Percentiles rank a stretch among this genome's conserved stretches.
These are phyloP conservation scores for Cottus gobio DNA, from an alignment of 2,113 vertebrate species.

Conservation along the genomic window DNA sequence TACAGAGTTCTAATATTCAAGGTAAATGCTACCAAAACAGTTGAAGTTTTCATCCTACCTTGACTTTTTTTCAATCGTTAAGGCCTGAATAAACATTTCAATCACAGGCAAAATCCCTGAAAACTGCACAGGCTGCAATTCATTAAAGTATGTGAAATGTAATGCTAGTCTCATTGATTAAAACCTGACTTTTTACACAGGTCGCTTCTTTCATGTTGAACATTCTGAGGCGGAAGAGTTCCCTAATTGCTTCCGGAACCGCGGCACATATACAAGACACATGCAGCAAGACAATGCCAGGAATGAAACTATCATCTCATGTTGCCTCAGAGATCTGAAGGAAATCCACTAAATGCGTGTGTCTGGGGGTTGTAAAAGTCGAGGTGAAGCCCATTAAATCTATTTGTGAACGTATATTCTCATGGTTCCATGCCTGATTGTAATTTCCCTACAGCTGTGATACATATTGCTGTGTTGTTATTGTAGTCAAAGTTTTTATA, in stretches of 20 bases:
- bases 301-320: not conserved
- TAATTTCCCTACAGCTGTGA: conserved; percentile 29
- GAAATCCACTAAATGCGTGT: not conserved
- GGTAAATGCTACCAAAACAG: not conserved
- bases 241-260: conserved; percentile 32
- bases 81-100: not conserved
- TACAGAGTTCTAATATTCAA: not conserved
- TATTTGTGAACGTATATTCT: conserved; percentile 15
- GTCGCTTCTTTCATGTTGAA: not conserved
- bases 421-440: not conserved
- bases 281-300: not conserved
- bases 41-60: not conserved
- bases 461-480: conserved; percentile 4
- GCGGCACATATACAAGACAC: not conserved
- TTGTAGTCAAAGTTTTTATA: conserved; percentile 27
- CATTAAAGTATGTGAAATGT: conserved; percentile 19
- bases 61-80: not conserved
- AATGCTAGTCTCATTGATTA: conserved; percentile 21
- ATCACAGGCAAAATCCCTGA: conserved; percentile 5
- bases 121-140: not conserved
- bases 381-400: not conserved
- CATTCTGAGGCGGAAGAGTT: conserved; percentile 6
- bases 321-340: not conserved
- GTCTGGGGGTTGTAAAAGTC: not conserved
- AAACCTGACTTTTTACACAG: conserved; percentile 15